phyloP scores from a whole-genome alignment of 2,888 invertebrate genomes.

The Syritta pipiens region DNA sequence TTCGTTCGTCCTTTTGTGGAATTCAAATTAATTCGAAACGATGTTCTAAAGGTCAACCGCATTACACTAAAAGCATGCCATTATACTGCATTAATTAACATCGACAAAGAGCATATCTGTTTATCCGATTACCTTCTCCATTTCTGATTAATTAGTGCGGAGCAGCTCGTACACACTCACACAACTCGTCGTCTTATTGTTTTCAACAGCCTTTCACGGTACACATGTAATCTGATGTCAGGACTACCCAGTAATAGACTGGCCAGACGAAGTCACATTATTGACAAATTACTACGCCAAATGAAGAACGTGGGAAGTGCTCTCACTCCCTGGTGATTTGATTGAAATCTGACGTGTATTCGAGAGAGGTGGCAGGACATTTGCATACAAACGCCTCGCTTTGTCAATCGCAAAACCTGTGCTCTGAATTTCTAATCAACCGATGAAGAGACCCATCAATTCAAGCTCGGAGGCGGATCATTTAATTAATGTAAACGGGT shows the following conservation, averaged over 20 bases:
- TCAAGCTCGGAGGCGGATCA: background rate
- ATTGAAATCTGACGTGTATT: conserved; percentile 5
- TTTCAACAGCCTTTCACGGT: background rate
- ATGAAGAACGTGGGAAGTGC: background rate
- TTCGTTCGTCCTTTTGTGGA: background rate
- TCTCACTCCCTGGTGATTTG: background rate
- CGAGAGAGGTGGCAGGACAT: background rate
- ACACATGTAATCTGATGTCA: conserved; percentile 2
- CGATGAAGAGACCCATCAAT: too few relatives aligned
- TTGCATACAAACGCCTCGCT: background rate
- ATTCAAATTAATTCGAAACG: conserved; percentile 5
- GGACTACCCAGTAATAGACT: conserved; percentile 4
- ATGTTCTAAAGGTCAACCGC: conserved; percentile 12
- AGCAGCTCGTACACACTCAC: background rate
- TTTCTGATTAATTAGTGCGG: conserved; percentile 47
- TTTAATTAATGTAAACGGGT: conserved; percentile 20
- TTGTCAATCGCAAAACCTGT: conserved; percentile 13
- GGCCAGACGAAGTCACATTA: conserved; percentile 15
- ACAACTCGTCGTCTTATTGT: background rate
- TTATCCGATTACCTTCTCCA: conserved; percentile 32
- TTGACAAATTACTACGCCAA: conserved; percentile 16
- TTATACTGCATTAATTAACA: conserved; percentile 17
- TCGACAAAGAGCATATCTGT: conserved; percentile 10
- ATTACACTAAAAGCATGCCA: conserved; percentile 23
- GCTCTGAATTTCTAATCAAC: conserved; percentile 42